Conservation (phyloP, 2,888 invertebrate genomes). For the Syrista parreyssii region DNA sequence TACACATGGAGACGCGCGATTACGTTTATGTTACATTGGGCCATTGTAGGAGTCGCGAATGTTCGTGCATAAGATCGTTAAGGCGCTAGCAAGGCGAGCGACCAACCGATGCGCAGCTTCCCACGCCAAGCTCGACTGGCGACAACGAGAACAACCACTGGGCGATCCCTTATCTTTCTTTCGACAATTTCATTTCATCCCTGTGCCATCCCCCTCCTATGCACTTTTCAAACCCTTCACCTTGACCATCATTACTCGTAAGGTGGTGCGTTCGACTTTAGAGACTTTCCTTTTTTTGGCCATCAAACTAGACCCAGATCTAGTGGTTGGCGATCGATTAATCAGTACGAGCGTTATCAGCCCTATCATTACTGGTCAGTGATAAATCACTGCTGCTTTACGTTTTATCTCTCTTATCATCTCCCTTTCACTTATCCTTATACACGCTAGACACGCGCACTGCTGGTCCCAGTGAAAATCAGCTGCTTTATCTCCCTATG, state of each 20-base stretch:
- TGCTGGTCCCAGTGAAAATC: neutral
- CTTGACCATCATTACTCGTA: too few species aligned
- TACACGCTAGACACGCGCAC: neutral
- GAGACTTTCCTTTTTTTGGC: too few species aligned
- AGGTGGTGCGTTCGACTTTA: too few species aligned
- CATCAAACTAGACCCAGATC: too few species aligned
- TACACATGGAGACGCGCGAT: neutral
- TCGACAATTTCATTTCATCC: neutral
- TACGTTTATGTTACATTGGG: neutral
- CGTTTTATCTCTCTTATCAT: neutral
- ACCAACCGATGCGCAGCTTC: neutral
- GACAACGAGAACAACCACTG: neutral
- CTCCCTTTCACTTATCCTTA: neutral
- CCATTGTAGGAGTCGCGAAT: neutral
- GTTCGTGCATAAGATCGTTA: neutral
- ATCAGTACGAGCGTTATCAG: too few species aligned
- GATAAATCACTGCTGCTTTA: too few species aligned
- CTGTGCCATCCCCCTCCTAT: neutral
- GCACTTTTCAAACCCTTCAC: too few species aligned
- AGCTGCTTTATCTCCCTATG: neutral
- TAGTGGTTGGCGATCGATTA: too few species aligned
- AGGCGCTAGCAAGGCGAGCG: neutral
- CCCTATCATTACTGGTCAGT: too few species aligned
- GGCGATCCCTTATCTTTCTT: neutral
- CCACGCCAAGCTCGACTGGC: neutral